A percentile compares a stretch with the other conserved stretches of the same genome.
phyloP scores from a whole-genome alignment of 35 echinoderm and acorn worm species.

The Antedon bifida region DNA sequence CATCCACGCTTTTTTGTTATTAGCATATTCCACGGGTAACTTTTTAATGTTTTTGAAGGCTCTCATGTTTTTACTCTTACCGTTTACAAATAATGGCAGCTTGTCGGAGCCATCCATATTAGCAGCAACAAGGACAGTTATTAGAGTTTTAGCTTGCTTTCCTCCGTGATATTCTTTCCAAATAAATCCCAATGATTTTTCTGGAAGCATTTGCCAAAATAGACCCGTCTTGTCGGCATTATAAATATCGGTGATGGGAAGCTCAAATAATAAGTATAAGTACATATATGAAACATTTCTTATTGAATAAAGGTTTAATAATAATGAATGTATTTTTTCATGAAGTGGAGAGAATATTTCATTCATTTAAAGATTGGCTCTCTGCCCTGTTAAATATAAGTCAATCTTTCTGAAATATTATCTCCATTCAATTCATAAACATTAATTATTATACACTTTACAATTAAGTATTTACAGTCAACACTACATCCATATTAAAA shows the following conservation, averaged over 20 bases:
- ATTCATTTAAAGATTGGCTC: too few species aligned
- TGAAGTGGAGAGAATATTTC: too few species aligned
- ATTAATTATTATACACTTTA: too few species aligned
- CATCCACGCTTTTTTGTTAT: constrained; percentile 47
- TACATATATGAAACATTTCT: too few species aligned
- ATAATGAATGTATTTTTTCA: too few species aligned
- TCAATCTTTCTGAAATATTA: too few species aligned
- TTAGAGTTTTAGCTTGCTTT: constrained; percentile 6
- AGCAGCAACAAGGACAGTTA: constrained; percentile 15
- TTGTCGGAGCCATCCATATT: constrained; percentile 37
- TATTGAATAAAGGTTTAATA: too few species aligned
- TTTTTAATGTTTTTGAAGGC: constrained; percentile 29
- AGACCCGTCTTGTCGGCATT: constrained; percentile 28
- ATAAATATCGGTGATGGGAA: constrained; percentile 17
- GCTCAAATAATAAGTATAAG: too few species aligned
- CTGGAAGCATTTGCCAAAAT: constrained; percentile 11
- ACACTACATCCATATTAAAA: too few species aligned
- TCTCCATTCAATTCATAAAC: too few species aligned
- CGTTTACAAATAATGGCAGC: constrained; percentile 19
- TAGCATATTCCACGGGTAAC: constrained; percentile 14
- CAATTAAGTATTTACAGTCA: too few species aligned
- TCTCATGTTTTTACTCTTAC: constrained; percentile 24
- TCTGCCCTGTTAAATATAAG: too few species aligned
- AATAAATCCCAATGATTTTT: constrained; percentile 13
- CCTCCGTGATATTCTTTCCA: constrained; percentile 1